These are phyloP conservation scores for Sphenopsis melanotis DNA, from an alignment of 2,797 vertebrate genomes.

Conservation along the genomic window DNA sequence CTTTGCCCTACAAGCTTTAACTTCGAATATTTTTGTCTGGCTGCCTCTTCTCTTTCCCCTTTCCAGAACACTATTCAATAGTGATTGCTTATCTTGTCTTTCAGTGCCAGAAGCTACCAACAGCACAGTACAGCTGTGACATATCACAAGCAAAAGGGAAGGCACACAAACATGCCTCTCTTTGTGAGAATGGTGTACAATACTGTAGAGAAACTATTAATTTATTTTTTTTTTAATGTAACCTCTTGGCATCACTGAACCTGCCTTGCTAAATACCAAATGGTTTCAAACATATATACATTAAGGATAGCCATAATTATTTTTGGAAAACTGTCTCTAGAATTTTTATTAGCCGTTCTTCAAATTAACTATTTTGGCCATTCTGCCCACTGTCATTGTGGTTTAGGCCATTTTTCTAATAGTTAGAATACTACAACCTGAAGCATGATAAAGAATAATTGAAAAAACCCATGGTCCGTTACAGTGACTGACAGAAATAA, in stretches of 20 bases:
- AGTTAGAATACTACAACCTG: background rate
- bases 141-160: constrained; percentile 9
- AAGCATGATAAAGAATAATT: background rate
- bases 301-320: background rate
- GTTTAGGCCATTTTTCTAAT: background rate
- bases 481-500: background rate
- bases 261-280: background rate
- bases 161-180: background rate
- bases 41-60: constrained; percentile 13
- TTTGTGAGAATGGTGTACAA: background rate
- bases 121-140: background rate
- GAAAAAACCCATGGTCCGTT: background rate
- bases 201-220: background rate
- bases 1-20: constrained; percentile 46
- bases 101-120: constrained; percentile 44
- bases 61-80: constrained; percentile 29
- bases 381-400: background rate
- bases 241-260: background rate
- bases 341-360: background rate
- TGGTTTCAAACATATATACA: background rate
- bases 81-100: constrained; percentile 48
- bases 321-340: background rate
- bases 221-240: background rate
- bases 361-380: background rate
- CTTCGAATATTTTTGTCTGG: constrained; percentile 27